phyloP scores from a whole-genome alignment of 2,888 invertebrate species.

The Tanaodytes sp. region DNA sequence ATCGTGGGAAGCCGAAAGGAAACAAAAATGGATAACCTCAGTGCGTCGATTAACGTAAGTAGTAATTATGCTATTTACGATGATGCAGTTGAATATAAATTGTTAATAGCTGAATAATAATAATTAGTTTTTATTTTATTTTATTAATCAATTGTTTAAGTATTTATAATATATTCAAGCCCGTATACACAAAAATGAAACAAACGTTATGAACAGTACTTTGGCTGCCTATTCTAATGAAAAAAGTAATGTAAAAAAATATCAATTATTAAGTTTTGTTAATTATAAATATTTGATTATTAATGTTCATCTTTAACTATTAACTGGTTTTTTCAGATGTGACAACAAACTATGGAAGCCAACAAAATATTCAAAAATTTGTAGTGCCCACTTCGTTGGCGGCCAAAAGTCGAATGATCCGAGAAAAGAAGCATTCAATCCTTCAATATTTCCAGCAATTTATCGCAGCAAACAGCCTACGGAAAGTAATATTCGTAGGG shows the following conservation, averaged over 20 bases:
- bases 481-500: slow-evolving; percentile 52
- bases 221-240: too few relatives aligned
- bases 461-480: slow-evolving; percentile 60
- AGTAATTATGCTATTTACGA: neutral
- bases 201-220: too few relatives aligned
- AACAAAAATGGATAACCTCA: slow-evolving; percentile 11
- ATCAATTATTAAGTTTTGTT: slow-evolving; percentile 1
- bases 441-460: slow-evolving; percentile 41
- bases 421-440: slow-evolving; percentile 6
- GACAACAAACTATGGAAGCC: slow-evolving; percentile 7
- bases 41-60: slow-evolving; percentile 11
- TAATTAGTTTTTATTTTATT: too few relatives aligned
- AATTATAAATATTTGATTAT: too few relatives aligned
- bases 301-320: too few relatives aligned
- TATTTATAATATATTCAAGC: too few relatives aligned
- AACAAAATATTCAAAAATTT: slow-evolving; percentile 9
- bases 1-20: slow-evolving; percentile 9
- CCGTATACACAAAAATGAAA: too few relatives aligned
- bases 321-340: neutral
- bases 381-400: slow-evolving; percentile 13
- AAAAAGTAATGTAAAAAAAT: too few relatives aligned
- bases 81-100: neutral
- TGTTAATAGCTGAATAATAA: neutral
- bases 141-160: too few relatives aligned
- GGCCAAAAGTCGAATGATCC: slow-evolving; percentile 16